A percentile compares a stretch with the other conserved stretches of the same genome.
Conservation (phyloP, 2,888 invertebrate species). For the Tenodera sinensis region DNA sequence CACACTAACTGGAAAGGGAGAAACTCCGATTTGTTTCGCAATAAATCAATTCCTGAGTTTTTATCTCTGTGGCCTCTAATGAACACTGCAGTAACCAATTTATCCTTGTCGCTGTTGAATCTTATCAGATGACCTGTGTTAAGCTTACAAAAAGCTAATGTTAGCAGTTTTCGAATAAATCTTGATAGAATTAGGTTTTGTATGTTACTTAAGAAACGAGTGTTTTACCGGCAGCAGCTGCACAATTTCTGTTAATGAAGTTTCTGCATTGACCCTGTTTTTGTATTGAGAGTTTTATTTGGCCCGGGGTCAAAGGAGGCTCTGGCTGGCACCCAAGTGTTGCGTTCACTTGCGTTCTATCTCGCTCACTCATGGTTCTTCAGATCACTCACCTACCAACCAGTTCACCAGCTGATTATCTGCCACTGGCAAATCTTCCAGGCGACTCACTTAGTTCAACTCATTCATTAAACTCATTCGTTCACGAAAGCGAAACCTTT, state of each 20-base stretch:
- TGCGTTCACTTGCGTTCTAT: neutral
- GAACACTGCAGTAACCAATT: neutral
- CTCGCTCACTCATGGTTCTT: neutral
- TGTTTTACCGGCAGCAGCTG: neutral
- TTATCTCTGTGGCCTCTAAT: neutral
- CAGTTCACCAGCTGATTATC: neutral
- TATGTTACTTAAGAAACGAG: neutral
- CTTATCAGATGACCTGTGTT: neutral
- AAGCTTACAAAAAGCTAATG: neutral
- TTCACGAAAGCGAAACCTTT: neutral
- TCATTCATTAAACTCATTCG: neutral
- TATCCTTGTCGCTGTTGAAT: neutral
- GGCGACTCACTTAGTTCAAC: too few species aligned
- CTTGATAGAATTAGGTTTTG: neutral
- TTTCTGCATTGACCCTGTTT: neutral
- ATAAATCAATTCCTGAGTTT: neutral
- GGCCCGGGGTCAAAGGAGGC: neutral
- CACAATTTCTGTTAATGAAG: neutral
- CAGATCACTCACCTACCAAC: neutral
- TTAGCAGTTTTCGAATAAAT: neutral
- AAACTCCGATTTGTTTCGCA: neutral
- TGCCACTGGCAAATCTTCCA: neutral
- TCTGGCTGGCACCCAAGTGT: neutral
- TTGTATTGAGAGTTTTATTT: neutral
- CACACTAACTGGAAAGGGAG: neutral